Evolutionary conservation across 2,888 invertebrate species (phyloP), one percentile per base, ranked within the genome.

Genomic region (Eutolmus rufibarbis): DNA sequence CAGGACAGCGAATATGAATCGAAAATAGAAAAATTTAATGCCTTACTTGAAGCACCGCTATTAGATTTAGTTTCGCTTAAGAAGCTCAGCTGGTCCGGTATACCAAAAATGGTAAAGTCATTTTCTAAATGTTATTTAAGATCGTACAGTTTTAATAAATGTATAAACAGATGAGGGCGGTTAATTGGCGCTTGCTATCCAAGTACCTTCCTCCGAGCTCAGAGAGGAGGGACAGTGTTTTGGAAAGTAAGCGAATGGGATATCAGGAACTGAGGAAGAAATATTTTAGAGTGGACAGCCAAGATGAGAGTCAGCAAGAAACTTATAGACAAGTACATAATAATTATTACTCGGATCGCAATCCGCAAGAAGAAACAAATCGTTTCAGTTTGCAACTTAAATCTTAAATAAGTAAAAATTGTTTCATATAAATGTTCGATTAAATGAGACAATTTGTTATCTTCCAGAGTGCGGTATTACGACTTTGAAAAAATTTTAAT

Each of bases 241-340:
- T 99, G 89, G 96, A 97, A 91, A 94, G 98, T 86, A 99, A 99
- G 93, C 94, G 99, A 19, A 96, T 97, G 88, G 99, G 99, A 92
- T 99, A 99, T 93, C 97, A 97, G 94, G 97, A 97, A 92, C 95
- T 98, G 90, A 97, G 99, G 28, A 95, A 97, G 89, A 98, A 99
- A 93, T 99, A 99, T 94, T 99, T 98, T 92, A 97, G 97, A 91
- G 96, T 97, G 0, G 96, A 98, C 90, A 95, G 96, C 90, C 91
- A 94, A 82, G 95, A 96, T 90, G 97, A 97, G 92, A 95, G 95
- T 86, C 96, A 97, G 92, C 96, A 96, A 92, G 99, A 99, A 91
- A 99, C 98, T 31, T 99, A 98, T 94, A 94, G 97, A 92, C 96
- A 96, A 93, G 95, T 95, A 90, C 4, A 43, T 5, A 28, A 56